Evolutionary conservation across 2,888 invertebrate genomes (phyloP).

Genomic region (Tenthredo distinguenda): DNA sequence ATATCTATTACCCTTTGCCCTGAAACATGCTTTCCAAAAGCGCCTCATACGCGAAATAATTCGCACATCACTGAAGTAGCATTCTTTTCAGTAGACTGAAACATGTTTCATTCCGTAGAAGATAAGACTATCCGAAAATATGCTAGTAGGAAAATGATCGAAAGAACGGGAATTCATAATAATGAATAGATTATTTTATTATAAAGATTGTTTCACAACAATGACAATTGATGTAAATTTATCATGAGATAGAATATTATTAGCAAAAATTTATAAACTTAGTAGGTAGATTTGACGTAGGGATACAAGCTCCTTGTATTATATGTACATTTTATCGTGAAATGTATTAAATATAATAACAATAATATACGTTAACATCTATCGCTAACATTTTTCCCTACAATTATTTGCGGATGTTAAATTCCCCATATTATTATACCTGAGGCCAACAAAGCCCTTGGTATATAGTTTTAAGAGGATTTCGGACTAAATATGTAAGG

Average conservation of each 20-base stretch:
- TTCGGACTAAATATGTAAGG: slow-evolving; percentile 61
- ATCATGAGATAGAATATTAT: background rate
- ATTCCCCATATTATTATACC: slow-evolving; percentile 27
- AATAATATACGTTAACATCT: background rate
- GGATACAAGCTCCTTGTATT: background rate
- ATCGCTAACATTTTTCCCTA: background rate
- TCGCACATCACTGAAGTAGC: background rate
- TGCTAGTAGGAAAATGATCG: background rate
- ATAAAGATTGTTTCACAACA: background rate
- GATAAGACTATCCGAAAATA: background rate
- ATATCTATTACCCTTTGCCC: background rate
- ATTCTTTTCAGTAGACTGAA: background rate
- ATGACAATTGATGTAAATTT: background rate
- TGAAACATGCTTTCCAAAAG: background rate
- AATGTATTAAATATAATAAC: background rate
- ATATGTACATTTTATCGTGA: background rate
- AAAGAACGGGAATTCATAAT: background rate
- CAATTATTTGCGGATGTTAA: background rate
- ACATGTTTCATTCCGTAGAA: background rate
- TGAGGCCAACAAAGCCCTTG: slow-evolving; percentile 63
- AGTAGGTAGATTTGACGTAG: background rate
- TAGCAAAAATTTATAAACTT: background rate
- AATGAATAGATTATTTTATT: background rate
- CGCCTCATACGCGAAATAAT: background rate
- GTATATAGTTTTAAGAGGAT: slow-evolving; percentile 66